Base-by-base conservation (phyloP, 2,797 vertebrate species). In the Amniataba percoides region DNA sequence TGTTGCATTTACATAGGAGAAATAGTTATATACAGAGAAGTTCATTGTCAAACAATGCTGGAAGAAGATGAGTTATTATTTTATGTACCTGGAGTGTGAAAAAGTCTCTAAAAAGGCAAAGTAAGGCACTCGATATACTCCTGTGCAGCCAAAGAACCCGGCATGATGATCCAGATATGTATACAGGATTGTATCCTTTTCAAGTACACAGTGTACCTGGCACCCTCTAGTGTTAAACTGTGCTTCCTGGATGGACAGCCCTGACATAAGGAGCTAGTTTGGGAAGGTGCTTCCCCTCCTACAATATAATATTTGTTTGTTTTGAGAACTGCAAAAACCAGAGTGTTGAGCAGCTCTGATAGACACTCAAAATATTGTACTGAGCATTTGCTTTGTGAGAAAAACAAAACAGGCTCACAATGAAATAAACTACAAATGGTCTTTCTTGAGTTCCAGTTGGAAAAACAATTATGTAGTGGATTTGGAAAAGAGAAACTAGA, bases 11-110 rank as follows among this genome's bases (percentile, higher is more conserved):
- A 92, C 87, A 91, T 71, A 72, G 21, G 67, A 85, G 78, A 75
- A 75, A 67, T 87, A 80, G 79, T 77, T 90, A 91, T 89, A 80
- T 81, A 93, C 83, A 89, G 25, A 88, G 39, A 82, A 60, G 79
- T 75, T 92, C 82, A 88, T 88, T 92, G 90, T 90, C 84, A 90
- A 88, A 91, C 79, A 87, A 92, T 76, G 80, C 48, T 86, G 82
- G 71, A 76, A 81, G 55, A 80, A 76, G 19, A 71, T 3, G 49
- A 71, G 63, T 78, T 74, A 27, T 64, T 71, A 27, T 64, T 71
- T 82, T 55, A 65, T 83, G 91, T 91, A 92, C 90, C 87, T 84
- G 77, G 83, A 89, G 91, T 87, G 88, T 91, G 55, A 59, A 83
- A 83, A 80, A 18, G 52, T 89, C 75, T 79, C 51, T 68, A 75